These are phyloP conservation scores for Sandelia bainsii DNA, from an alignment of 2,797 vertebrate genomes.

Conservation along the genomic window DNA sequence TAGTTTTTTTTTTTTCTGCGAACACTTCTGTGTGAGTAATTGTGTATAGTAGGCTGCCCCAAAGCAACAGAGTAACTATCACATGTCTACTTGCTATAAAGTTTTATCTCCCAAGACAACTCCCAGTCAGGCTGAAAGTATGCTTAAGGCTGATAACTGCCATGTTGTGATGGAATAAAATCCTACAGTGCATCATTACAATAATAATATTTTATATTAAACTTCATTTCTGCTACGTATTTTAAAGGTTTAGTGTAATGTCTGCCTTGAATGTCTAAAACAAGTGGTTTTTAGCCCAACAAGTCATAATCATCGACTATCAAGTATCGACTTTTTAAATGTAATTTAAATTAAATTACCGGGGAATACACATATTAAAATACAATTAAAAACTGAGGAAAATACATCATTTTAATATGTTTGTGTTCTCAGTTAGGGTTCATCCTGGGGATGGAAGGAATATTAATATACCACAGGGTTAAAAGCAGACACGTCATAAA, in stretches of 20 bases:
- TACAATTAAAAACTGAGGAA: neutral
- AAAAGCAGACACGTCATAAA: neutral
- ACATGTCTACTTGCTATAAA: neutral
- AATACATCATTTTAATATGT: neutral
- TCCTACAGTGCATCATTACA: too few species aligned
- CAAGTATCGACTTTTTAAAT: too few species aligned
- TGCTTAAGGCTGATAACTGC: conserved; percentile 1
- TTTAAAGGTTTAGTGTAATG: neutral
- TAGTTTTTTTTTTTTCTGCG: neutral
- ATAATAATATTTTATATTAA: too few species aligned
- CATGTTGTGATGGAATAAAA: neutral
- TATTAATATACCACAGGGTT: too few species aligned
- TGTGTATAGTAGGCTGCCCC: too few species aligned
- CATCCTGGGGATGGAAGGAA: too few species aligned
- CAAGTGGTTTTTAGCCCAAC: neutral
- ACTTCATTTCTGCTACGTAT: neutral
- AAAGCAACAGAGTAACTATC: neutral
- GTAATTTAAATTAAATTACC: too few species aligned
- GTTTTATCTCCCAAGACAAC: conserved; percentile 30
- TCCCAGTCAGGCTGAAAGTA: neutral
- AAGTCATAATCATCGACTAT: too few species aligned
- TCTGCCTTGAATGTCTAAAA: neutral
- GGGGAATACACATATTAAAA: neutral
- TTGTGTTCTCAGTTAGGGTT: too few species aligned
- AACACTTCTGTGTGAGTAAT: neutral